Evolutionary conservation across 2,888 invertebrate species (phyloP).

Genomic region (Ditylenchus weischeri): DNA sequence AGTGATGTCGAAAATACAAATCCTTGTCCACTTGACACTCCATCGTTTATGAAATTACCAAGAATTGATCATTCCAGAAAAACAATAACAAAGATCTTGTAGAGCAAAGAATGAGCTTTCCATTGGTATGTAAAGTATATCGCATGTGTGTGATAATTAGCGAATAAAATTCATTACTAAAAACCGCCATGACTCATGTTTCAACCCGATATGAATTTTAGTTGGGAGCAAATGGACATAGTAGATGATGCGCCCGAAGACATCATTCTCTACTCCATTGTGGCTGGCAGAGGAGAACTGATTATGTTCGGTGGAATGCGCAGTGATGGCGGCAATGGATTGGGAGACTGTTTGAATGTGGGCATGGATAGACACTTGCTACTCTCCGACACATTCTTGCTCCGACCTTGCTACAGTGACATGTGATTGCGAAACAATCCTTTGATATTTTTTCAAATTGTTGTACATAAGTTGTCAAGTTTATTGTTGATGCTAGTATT

Average conservation of each 20-base stretch:
- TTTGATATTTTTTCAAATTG: slow-evolving; percentile 3
- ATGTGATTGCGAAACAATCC: neutral
- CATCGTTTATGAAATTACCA: no score
- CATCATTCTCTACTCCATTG: slow-evolving; percentile 81
- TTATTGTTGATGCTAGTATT: neutral
- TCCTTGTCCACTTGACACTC: no score
- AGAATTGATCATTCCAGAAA: no score
- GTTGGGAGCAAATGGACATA: slow-evolving; percentile 58
- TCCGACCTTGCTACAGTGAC: slow-evolving; percentile 32
- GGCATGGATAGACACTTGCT: slow-evolving; percentile 32
- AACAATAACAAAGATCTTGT: no score
- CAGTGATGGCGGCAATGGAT: slow-evolving; percentile 53
- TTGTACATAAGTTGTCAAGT: neutral
- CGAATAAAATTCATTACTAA: no score
- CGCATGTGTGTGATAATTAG: no score
- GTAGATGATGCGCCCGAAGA: slow-evolving; percentile 71
- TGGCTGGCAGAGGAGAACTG: slow-evolving; percentile 83
- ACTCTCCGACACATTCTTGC: slow-evolving; percentile 37
- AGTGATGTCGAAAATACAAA: no score
- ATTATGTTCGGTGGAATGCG: slow-evolving; percentile 92
- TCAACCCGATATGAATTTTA: slow-evolving; percentile 63
- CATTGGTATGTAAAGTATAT: no score
- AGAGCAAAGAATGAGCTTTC: no score
- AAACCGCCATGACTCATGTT: no score
- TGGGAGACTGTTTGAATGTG: slow-evolving; percentile 36